A percentile compares a stretch with the other conserved stretches of the same genome.
Conservation (phyloP, 2,113 vertebrate species). For the Hypomesus transpacificus region DNA sequence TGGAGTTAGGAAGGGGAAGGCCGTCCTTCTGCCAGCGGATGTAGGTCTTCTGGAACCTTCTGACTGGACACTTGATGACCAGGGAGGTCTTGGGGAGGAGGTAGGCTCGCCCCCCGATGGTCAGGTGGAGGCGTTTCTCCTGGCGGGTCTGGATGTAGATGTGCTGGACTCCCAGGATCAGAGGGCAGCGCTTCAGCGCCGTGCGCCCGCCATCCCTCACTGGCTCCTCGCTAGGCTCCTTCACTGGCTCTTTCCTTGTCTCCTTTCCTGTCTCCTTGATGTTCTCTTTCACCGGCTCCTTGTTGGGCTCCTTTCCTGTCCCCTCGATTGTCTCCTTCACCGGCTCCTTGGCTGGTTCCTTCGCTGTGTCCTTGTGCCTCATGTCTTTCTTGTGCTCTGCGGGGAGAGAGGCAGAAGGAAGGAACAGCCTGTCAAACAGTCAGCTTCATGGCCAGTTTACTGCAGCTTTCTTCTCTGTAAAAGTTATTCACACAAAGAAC, state of each 20-base stretch:
- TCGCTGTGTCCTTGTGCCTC: slow-evolving; percentile 11
- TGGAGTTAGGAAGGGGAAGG: slow-evolving; percentile 69
- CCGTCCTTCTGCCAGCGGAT: slow-evolving; percentile 89
- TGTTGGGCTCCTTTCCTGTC: background rate
- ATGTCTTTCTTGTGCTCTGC: slow-evolving; percentile 52
- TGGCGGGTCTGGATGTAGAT: slow-evolving; percentile 86
- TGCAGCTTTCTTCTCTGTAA: no score
- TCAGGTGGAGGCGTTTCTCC: slow-evolving; percentile 84
- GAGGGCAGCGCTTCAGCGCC: slow-evolving; percentile 61
- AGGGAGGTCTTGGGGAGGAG: slow-evolving; percentile 86
- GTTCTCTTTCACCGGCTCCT: slow-evolving; percentile 11
- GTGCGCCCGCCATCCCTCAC: background rate
- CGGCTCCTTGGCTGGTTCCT: slow-evolving; percentile 10
- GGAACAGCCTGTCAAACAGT: background rate
- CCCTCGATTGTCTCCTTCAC: background rate
- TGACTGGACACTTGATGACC: slow-evolving; percentile 84
- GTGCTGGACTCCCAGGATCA: slow-evolving; percentile 70
- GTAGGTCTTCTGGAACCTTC: slow-evolving; percentile 77
- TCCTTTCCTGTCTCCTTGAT: slow-evolving; percentile 16
- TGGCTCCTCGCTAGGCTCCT: slow-evolving; percentile 8
- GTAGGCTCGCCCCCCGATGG: slow-evolving; percentile 82
- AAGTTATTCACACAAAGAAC: no score
- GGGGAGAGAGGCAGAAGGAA: slow-evolving; percentile 6
- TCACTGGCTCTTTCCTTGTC: background rate
- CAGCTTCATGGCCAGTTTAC: no score